Base-by-base conservation (phyloP, 1,140 invertebrate genomes). In the Euwallacea fornicatus region DNA sequence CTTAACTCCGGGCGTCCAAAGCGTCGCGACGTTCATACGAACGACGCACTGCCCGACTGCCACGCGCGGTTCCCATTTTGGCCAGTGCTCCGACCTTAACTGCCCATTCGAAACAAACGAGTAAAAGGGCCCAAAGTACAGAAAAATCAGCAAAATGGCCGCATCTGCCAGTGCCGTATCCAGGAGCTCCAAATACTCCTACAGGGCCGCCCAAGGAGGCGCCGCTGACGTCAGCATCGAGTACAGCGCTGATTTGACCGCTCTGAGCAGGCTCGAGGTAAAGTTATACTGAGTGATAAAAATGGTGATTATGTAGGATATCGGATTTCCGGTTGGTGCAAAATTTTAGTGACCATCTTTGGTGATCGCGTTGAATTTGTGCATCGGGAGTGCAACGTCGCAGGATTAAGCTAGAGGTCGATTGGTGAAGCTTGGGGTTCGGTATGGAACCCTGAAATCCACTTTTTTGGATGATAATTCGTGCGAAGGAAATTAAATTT, bases 221-320 rank as follows among this genome's bases (percentile, higher is more conserved):
- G 91, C 91, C 81, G 91, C 93, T 81, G 93, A 96, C 85, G 91
- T 96, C 82, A 94, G 90, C 88, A 94, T 96, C 85, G 94, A 96
- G 85, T 96, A 96, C 86, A 91, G 90, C 83, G 89, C 93, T 84
- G 94, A 97, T 86, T 86, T 96, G 82, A 94, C 91, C 84, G 91
- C 93, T 83, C 88, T 96, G 82, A 91, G 93, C 83, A 91, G 94
- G 83, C 89, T 96, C 83, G 94, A 96, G 93, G 94, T 97, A 93
- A 82, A 76, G 63, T 78, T 75, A 74, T 70, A 54, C 15, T 66
- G 33, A 73, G 62, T 69, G 60, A 70, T 58, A 41, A 71, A 66
- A 71, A 65, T 61, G 63, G 63, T 70, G 61, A 70, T 64, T 47
- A 59, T 33, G 50, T 68, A 66, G 44, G 67, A 69, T 55, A 66